Percentiles rank a stretch among this genome's conserved stretches.
Evolutionary conservation across 2,888 invertebrate species (phyloP).

Genomic region (Blastobasis lacticolella): DNA sequence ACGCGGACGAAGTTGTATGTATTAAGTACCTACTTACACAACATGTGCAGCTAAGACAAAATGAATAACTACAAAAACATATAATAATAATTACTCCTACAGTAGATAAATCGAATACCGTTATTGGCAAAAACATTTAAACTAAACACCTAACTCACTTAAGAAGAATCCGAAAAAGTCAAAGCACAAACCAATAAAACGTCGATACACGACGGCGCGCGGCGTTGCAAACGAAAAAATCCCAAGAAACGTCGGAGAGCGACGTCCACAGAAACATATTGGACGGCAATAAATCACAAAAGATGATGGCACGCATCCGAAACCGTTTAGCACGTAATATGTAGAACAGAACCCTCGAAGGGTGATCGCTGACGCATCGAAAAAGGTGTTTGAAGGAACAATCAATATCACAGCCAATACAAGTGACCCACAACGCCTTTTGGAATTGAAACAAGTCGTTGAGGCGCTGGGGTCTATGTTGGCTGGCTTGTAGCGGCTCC

Average conservation of each 20-base stretch:
- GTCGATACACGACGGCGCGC: no score
- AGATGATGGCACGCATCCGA: constrained; percentile 37
- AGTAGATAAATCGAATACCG: no score
- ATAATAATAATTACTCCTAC: constrained; percentile 3
- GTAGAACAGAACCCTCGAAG: constrained; percentile 44
- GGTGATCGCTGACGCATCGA: constrained; percentile 57
- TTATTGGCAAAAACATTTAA: no score
- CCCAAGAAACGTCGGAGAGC: no score
- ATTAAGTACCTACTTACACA: no score
- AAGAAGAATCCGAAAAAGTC: no score
- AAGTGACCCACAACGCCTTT: constrained; percentile 37
- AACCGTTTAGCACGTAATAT: constrained; percentile 57
- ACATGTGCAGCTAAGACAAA: background rate
- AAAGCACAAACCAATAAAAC: no score
- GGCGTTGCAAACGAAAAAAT: no score
- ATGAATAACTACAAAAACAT: background rate
- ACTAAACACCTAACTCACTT: no score
- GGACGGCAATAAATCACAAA: constrained; percentile 38
- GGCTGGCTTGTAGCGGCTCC: constrained; percentile 34
- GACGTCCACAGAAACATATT: constrained; percentile 11
- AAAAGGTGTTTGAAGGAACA: constrained; percentile 60
- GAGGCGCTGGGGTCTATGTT: constrained; percentile 26
- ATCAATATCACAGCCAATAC: constrained; percentile 54
- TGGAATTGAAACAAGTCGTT: constrained; percentile 22
- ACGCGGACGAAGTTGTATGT: no score